Conservation (phyloP, 2,797 vertebrate species). For the Alca torda region DNA sequence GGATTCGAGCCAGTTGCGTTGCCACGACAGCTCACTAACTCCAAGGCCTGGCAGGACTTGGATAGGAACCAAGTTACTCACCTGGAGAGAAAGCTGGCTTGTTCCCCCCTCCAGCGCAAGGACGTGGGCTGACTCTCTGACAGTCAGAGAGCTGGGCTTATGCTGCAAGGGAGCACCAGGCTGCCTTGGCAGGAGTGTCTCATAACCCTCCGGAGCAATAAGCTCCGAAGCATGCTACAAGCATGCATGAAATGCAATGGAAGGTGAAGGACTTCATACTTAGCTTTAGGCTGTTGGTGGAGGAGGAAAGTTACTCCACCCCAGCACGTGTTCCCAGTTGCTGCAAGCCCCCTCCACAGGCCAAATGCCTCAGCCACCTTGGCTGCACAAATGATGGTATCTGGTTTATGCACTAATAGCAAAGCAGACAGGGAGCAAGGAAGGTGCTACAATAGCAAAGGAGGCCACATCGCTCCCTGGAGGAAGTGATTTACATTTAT, state of each 20-base stretch:
- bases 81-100: not conserved
- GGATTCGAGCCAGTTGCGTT: fast-evolving
- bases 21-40: not conserved
- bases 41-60: not conserved
- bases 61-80: not conserved
- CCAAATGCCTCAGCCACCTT: not conserved
- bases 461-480: not conserved
- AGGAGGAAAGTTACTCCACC: not conserved
- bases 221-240: fast-evolving
- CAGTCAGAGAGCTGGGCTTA: not conserved
- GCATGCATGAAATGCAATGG: not conserved
- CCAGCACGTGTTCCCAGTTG: not conserved
- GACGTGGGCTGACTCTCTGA: not conserved
- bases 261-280: not conserved
- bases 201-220: not conserved
- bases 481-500: not conserved
- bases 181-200: not conserved
- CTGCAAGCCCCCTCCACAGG: not conserved
- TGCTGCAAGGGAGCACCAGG: not conserved
- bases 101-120: not conserved
- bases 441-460: not conserved
- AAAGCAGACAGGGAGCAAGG: not conserved
- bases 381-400: not conserved
- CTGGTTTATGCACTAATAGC: not conserved
- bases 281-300: not conserved